These are phyloP conservation scores for Cynocephalus volans DNA, from an alignment of 2,113 vertebrate species.

Conservation along the genomic window DNA sequence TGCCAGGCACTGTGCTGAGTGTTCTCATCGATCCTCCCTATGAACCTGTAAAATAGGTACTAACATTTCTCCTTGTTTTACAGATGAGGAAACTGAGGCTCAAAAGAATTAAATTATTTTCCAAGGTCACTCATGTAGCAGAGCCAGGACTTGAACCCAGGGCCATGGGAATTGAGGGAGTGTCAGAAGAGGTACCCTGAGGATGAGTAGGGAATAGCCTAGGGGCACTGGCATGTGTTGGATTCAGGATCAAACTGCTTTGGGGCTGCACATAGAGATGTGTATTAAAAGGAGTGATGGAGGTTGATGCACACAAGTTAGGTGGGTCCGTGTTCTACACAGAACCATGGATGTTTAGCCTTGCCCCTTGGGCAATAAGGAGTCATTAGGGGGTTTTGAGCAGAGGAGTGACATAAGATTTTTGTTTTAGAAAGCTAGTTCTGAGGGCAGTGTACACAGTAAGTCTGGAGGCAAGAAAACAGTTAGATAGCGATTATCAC, in stretches of 20 bases:
- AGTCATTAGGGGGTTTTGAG: background rate
- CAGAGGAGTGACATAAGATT: background rate
- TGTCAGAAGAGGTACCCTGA: background rate
- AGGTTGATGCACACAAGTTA: background rate
- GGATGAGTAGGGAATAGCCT: background rate
- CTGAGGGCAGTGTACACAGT: background rate
- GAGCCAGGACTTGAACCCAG: background rate
- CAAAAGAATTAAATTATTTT: background rate
- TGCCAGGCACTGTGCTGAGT: background rate
- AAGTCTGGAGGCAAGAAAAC: background rate
- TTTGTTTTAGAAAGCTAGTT: constrained; percentile 1
- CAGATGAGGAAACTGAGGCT: background rate
- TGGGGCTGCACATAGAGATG: background rate
- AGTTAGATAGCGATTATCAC: background rate
- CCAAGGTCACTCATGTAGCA: background rate
- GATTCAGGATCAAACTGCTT: background rate
- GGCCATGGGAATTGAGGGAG: background rate
- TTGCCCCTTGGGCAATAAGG: background rate
- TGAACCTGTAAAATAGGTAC: background rate
- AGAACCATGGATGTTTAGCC: background rate
- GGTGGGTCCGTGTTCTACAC: background rate
- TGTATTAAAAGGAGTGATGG: background rate
- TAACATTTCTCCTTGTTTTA: background rate
- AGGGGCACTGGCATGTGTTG: fast-evolving
- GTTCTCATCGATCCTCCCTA: background rate